Conservation (phyloP, 2,113 vertebrate species). For the Tetrao urogallus region DNA sequence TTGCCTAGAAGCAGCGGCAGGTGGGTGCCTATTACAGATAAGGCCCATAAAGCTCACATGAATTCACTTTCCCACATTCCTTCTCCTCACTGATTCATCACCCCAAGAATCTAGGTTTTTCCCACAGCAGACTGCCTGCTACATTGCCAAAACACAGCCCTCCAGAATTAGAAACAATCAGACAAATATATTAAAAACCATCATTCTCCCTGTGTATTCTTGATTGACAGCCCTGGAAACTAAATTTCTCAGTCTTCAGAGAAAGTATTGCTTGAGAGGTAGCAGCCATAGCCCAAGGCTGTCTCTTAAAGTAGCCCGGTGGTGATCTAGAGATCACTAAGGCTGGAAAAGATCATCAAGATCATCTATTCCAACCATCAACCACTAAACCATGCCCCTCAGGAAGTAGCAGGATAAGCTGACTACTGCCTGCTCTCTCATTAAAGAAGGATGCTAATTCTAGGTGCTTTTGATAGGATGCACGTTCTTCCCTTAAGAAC, state of each 20-base stretch:
- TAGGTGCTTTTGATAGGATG: neutral
- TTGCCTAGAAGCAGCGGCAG: neutral
- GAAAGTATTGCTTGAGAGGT: neutral
- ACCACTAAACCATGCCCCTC: no score
- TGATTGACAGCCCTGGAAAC: neutral
- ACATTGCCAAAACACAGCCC: slow-evolving; percentile 24
- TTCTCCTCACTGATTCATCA: neutral
- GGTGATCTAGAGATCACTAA: neutral
- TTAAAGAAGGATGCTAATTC: neutral
- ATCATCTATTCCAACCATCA: no score
- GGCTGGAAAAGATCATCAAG: no score
- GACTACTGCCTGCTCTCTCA: neutral
- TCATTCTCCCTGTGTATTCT: neutral
- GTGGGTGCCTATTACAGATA: slow-evolving; percentile 16
- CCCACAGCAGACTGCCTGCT: neutral
- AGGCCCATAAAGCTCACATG: neutral
- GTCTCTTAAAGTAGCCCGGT: neutral
- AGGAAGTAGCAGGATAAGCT: neutral
- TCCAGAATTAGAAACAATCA: slow-evolving; percentile 15
- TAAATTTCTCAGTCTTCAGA: neutral
- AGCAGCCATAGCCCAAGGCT: neutral
- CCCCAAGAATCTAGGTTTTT: slow-evolving; percentile 8
- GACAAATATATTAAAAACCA: slow-evolving; percentile 15
- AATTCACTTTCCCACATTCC: slow-evolving; percentile 27
- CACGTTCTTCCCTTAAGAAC: neutral